Conservation (phyloP, 2,113 vertebrate species). For the Peromyscus leucopus region DNA sequence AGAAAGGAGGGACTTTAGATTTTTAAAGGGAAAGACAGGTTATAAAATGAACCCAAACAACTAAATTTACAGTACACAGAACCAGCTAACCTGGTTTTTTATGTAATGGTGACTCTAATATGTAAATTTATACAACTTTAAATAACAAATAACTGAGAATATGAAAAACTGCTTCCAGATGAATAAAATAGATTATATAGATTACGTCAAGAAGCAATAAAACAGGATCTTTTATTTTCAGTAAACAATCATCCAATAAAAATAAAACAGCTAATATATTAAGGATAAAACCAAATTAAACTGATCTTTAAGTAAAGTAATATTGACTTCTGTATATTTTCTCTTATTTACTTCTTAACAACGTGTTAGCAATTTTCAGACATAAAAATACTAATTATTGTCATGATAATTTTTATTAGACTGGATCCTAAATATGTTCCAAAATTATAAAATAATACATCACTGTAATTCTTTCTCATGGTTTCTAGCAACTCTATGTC, state of each 20-base stretch:
- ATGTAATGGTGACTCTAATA: background rate
- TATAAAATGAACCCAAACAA: background rate
- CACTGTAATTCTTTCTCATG: background rate
- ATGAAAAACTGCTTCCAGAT: background rate
- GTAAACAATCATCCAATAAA: background rate
- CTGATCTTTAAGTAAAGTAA: background rate
- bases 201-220: background rate
- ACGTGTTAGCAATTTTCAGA: background rate
- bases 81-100: slow-evolving; percentile 28
- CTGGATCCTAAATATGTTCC: background rate
- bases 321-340: background rate
- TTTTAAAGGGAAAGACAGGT: background rate
- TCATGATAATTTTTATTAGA: background rate
- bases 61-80: background rate
- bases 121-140: slow-evolving; percentile 18
- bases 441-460: background rate
- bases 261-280: background rate
- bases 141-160: slow-evolving; percentile 7
- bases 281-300: background rate
- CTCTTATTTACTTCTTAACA: background rate
- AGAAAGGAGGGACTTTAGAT: background rate
- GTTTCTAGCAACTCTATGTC: background rate
- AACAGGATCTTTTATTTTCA: background rate
- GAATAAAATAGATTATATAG: background rate
- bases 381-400: background rate